A percentile compares a stretch with the other conserved stretches of the same genome.
phyloP scores from a whole-genome alignment of 2,113 vertebrate genomes.

The Rhinopomastus cyanomelas region DNA sequence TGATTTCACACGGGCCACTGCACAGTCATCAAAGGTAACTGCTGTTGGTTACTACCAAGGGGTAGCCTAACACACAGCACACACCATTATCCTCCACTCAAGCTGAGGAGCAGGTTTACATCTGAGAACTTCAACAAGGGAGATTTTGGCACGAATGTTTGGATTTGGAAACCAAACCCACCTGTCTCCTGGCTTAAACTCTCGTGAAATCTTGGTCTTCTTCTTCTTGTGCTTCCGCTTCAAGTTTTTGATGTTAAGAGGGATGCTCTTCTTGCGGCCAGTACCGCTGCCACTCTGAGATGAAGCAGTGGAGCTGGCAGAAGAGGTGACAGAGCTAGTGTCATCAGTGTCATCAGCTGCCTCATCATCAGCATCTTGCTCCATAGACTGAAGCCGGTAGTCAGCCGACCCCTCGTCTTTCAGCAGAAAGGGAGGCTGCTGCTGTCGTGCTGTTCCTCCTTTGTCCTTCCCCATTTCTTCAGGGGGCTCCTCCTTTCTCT shows the following conservation, averaged over 20 bases:
- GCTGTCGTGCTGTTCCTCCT: neutral
- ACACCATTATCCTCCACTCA: neutral
- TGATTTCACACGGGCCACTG: constrained; percentile 4
- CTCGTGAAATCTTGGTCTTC: constrained; percentile 92
- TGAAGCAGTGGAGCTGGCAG: constrained; percentile 93
- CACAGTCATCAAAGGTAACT: neutral
- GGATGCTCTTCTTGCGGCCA: constrained; percentile 92
- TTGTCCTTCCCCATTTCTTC: constrained; percentile 54
- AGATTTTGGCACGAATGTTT: neutral
- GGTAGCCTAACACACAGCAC: fast-evolving
- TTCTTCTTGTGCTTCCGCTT: constrained; percentile 99
- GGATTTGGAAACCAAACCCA: constrained; percentile 20
- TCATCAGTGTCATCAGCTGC: constrained; percentile 94
- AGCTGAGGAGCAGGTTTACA: neutral
- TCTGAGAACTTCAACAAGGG: neutral
- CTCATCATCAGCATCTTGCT: constrained; percentile 93
- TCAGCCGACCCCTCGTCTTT: constrained; percentile 58
- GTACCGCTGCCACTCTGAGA: constrained; percentile 89
- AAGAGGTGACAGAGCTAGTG: constrained; percentile 95
- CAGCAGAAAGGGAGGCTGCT: constrained; percentile 72
- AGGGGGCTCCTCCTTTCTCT: constrained; percentile 66
- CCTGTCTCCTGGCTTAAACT: constrained; percentile 96
- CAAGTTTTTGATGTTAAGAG: constrained; percentile 94
- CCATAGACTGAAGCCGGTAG: constrained; percentile 77
- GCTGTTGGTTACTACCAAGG: neutral